A percentile compares a stretch with the other conserved stretches of the same genome.
Conservation (phyloP, 1,140 invertebrate species). For the Drosophila repleta region DNA sequence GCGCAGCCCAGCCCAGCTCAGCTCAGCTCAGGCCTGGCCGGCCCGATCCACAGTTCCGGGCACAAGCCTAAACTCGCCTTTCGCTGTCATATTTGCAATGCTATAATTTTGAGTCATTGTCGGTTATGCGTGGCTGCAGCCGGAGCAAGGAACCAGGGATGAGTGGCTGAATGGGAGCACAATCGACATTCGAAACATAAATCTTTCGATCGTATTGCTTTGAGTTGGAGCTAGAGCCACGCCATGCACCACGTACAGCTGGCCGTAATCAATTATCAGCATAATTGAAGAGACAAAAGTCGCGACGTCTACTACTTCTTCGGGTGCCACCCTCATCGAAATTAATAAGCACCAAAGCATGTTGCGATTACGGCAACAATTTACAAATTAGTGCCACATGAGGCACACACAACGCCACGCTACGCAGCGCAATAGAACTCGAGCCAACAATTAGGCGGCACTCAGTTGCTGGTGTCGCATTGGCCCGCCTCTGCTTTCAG, state of each 20-base stretch:
- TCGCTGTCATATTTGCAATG: conserved; percentile 75
- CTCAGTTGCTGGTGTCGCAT: conserved; percentile 33
- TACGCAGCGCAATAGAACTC: conserved; percentile 6
- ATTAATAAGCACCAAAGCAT: conserved; percentile 70
- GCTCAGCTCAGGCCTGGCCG: background rate
- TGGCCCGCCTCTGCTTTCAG: conserved; percentile 18
- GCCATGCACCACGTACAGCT: conserved; percentile 20
- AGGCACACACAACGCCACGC: conserved; percentile 45
- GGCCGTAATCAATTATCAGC: conserved; percentile 67
- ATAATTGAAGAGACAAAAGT: conserved; percentile 62
- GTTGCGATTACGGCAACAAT: conserved; percentile 78
- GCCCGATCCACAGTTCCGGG: conserved; percentile 5
- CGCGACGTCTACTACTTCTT: conserved; percentile 27
- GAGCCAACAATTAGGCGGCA: conserved; percentile 66
- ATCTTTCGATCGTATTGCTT: conserved; percentile 63
- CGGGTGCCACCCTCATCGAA: conserved; percentile 65
- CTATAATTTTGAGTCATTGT: conserved; percentile 61
- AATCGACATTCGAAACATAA: conserved; percentile 45
- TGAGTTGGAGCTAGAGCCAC: conserved; percentile 31
- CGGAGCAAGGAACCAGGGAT: background rate
- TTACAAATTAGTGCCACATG: conserved; percentile 81
- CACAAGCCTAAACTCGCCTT: conserved; percentile 47
- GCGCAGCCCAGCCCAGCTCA: no score
- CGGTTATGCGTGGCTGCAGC: conserved; percentile 74
- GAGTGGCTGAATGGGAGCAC: background rate